Base-by-base conservation (phyloP, 1,140 invertebrate genomes). In the Drosophila ficusphila region DNA sequence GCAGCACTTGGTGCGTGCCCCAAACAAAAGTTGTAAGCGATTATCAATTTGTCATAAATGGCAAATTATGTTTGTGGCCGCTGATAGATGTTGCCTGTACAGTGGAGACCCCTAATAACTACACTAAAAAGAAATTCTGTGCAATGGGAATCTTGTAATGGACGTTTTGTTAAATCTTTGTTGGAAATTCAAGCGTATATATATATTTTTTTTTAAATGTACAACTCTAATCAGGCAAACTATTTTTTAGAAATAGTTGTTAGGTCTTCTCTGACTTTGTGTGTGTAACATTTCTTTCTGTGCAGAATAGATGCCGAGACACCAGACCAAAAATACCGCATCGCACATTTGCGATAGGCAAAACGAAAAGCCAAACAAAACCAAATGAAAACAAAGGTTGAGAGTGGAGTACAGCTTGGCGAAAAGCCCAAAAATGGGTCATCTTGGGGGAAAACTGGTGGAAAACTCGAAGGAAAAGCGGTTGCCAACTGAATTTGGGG, bases 11-110 rank as follows among this genome's bases (percentile, higher is more conserved):
- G 81, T 86, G 81, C 81, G 81, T 86, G 76, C 81, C 81, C 70
- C 70, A 67, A 74, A 71, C 79, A 78, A 60, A 60, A 71, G 49
- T 81, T 86, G 81, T 88, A 56, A 81, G 41, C 82, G 82, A 88
- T 88, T 88, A 88, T 88, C 82, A 88, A 88, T 88, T 88, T 88
- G 82, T 88, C 82, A 88, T 88, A 88, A 88, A 88, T 88, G 82
- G 82, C 79, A 75, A 75, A 75, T 61, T 67, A 62, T 60, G 72
- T 69, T 54, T 71, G 44, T 58, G 48, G 31, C 23, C 21, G 29
- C 79, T 81, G 77, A 85, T 88, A 88, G 81, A 86, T 86, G 76
- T 56, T 73, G 42, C 29, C 33, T 33, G 12, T 58, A 12, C 51
- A 23, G 14, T 23, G 4, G 7, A 27, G 11, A 44, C 25, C n/a